phyloP scores from a whole-genome alignment of 2,113 vertebrate species.

The Rallus limicola region DNA sequence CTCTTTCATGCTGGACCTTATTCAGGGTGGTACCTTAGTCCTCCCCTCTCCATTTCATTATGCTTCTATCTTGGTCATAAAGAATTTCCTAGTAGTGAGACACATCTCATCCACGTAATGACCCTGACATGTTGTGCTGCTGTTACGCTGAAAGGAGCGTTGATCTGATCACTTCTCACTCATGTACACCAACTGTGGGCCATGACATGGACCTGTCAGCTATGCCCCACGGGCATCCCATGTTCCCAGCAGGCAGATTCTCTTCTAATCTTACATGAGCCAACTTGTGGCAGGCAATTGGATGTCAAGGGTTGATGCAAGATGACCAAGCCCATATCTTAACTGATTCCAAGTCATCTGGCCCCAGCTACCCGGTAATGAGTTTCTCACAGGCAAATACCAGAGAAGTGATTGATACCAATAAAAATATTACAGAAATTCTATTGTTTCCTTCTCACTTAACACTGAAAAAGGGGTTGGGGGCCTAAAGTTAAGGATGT shows the following conservation, averaged over 20 bases:
- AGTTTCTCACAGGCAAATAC: conserved; percentile 25
- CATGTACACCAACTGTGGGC: background rate
- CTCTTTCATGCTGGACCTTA: background rate
- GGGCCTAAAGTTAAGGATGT: background rate
- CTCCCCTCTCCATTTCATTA: background rate
- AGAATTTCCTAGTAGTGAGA: background rate
- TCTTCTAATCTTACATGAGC: background rate
- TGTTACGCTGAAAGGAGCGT: background rate
- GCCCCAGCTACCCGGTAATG: background rate
- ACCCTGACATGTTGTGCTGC: background rate
- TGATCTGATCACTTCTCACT: background rate
- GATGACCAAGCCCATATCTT: conserved; percentile 29
- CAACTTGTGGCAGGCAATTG: background rate
- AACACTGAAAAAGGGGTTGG: background rate
- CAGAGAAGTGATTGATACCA: background rate
- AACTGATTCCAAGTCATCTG: background rate
- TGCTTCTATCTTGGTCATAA: background rate
- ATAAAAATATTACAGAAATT: background rate
- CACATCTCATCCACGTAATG: background rate
- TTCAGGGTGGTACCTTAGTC: fast-evolving
- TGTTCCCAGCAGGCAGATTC: background rate
- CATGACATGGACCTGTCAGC: background rate
- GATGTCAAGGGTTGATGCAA: conserved; percentile 18
- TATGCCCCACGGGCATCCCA: fast-evolving
- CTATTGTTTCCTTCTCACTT: background rate